phyloP scores from a whole-genome alignment of 2,888 invertebrate genomes.

The Zaprionus lineosus region DNA sequence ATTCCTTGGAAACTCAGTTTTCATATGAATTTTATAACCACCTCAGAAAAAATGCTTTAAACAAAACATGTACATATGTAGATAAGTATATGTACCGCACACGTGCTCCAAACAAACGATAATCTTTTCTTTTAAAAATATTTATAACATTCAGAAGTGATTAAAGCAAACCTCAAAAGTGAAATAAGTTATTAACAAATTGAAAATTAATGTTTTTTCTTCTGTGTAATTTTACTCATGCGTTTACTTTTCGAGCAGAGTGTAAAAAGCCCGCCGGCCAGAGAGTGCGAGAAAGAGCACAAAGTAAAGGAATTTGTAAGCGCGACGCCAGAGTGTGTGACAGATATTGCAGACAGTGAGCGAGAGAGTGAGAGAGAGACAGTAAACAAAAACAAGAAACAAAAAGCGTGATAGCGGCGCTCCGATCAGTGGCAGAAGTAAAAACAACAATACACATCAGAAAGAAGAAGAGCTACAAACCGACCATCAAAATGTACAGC shows the following conservation, averaged over 20 bases:
- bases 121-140: no score
- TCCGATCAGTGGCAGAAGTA: conserved; percentile 40
- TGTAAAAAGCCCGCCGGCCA: conserved; percentile 45
- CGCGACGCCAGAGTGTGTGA: conserved; percentile 12
- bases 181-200: neutral
- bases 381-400: conserved; percentile 52
- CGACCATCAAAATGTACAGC: conserved; percentile 64
- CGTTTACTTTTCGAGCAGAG: conserved; percentile 54
- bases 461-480: conserved; percentile 36
- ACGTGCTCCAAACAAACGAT: no score
- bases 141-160: no score
- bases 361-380: conserved; percentile 22
- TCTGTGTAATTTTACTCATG: neutral
- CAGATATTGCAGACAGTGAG: neutral
- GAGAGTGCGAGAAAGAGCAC: conserved; percentile 30
- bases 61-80: no score
- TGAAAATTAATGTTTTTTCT: neutral
- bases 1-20: no score
- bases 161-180: no score
- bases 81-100: no score
- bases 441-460: conserved; percentile 30
- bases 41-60: no score
- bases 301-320: conserved; percentile 34
- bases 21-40: no score
- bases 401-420: conserved; percentile 45